Base-by-base conservation (phyloP, 1,140 invertebrate genomes). In the Drosophila busckii region DNA sequence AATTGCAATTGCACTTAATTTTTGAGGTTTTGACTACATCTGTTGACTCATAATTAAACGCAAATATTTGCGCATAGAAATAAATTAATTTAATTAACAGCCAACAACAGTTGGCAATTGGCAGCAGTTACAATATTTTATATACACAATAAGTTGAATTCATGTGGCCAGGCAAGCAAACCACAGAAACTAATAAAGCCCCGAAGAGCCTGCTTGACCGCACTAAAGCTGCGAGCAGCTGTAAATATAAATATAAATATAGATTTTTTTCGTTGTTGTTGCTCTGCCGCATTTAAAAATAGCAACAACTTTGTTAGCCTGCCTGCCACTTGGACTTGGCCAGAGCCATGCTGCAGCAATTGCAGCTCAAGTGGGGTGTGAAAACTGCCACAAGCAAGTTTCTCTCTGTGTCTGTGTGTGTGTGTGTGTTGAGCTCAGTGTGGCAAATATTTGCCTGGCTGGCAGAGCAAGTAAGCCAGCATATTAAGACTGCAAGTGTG, bases 401-500 rank as follows among this genome's bases (percentile, higher is more conserved):
- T 37, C 10, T 17, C 5, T 38, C 17, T 20, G 7, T 37, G 16
- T 32, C 3, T 49, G 19, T 28, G 32, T n/a, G 32, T 46, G 53
- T 60, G 32, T 28, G 31, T 40, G 34, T 44, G 40, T 54, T 46
- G 15, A 61, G 53, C 29, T 62, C 37, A 31, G 53, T 38, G 40
- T 25, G 13, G 58, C 58, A 61, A 61, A 54, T 61, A 61, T 55
- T 61, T 61, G 58, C 41, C 25, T 38, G 19, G 59, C 28, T 20
- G 26, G 49, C 25, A 8, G 37, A 19, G 9, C 19, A 46, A 38
- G 41, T 48, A 62, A 55, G 52, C 58, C 42, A 48, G 35, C 41
- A 62, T 56, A 49, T 62, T 56, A 56, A 56, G 42, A 54, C 56
- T 54, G n/a, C 54, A 49, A 62, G 32, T 37, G 42, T 23, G 20